These are phyloP conservation scores for Perca fluviatilis DNA, from an alignment of 2,113 vertebrate species.

Conservation along the genomic window DNA sequence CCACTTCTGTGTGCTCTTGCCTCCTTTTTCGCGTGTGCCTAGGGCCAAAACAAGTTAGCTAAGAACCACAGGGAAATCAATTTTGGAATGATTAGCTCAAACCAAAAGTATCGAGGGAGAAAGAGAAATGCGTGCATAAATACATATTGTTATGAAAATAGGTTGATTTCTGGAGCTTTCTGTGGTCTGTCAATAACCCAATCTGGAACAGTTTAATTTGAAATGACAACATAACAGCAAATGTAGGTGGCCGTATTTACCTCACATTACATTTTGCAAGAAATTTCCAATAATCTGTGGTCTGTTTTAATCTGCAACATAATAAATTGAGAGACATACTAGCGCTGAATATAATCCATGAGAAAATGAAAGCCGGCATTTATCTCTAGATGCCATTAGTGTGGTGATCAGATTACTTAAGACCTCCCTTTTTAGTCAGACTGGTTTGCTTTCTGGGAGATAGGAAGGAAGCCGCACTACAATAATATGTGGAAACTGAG, in stretches of 20 bases:
- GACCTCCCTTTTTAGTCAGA: slow-evolving; percentile 34
- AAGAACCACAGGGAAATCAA: slow-evolving; percentile 85
- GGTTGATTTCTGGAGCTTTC: slow-evolving; percentile 53
- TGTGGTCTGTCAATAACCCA: slow-evolving; percentile 33
- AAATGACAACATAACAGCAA: background rate
- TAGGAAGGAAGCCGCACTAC: slow-evolving; percentile 3
- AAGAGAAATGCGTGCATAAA: slow-evolving; percentile 71
- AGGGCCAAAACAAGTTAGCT: slow-evolving; percentile 79
- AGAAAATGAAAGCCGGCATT: slow-evolving; percentile 44
- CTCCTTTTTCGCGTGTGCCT: slow-evolving; percentile 76
- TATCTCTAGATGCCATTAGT: slow-evolving; percentile 39
- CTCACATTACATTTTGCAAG: background rate
- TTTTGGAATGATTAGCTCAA: slow-evolving; percentile 79
- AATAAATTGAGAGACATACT: slow-evolving; percentile 23
- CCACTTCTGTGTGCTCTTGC: slow-evolving; percentile 80
- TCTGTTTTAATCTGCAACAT: slow-evolving; percentile 8
- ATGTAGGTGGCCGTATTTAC: background rate
- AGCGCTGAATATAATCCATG: slow-evolving; percentile 17
- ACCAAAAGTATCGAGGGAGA: slow-evolving; percentile 52
- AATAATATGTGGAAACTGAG: slow-evolving; percentile 4
- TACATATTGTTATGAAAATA: slow-evolving; percentile 73
- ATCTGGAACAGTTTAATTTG: slow-evolving; percentile 8
- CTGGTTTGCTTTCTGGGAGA: slow-evolving; percentile 45
- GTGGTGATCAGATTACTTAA: slow-evolving; percentile 52
- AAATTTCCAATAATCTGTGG: slow-evolving; percentile 3